These are phyloP conservation scores for Lutraria rhynchaena DNA, from an alignment of 1,140 invertebrate species.

Conservation along the genomic window DNA sequence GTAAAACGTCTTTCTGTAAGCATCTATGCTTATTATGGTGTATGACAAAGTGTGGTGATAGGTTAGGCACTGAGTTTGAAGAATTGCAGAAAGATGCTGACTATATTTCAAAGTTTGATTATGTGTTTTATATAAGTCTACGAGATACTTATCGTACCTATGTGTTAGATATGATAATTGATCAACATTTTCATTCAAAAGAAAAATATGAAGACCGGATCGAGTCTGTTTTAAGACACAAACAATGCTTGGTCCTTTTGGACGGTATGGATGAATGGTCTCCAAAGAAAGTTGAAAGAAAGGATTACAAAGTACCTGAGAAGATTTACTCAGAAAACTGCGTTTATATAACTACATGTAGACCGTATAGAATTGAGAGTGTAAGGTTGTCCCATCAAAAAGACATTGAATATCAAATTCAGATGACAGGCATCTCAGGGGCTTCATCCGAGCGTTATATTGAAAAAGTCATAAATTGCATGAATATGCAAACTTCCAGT, in stretches of 20 bases:
- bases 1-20: slow-evolving; percentile 33
- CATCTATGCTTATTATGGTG: slow-evolving; percentile 11
- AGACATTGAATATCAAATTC: slow-evolving; percentile 6
- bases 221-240: neutral
- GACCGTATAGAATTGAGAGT: slow-evolving; percentile 15
- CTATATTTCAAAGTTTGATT: slow-evolving; percentile 1
- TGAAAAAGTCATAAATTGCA: neutral
- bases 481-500: neutral
- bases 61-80: neutral
- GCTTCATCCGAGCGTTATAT: neutral
- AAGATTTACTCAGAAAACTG: neutral
- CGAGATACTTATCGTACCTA: neutral
- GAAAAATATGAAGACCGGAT: neutral
- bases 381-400: neutral
- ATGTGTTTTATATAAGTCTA: slow-evolving; percentile 24
- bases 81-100: neutral
- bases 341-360: neutral
- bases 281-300: neutral
- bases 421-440: neutral
- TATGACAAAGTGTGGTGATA: neutral
- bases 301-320: neutral
- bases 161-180: slow-evolving; percentile 16
- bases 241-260: slow-evolving; percentile 10
- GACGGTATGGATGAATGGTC: slow-evolving; percentile 35
- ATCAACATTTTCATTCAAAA: neutral